phyloP scores from a whole-genome alignment of 2,797 vertebrate species.

The Malurus splendens region DNA sequence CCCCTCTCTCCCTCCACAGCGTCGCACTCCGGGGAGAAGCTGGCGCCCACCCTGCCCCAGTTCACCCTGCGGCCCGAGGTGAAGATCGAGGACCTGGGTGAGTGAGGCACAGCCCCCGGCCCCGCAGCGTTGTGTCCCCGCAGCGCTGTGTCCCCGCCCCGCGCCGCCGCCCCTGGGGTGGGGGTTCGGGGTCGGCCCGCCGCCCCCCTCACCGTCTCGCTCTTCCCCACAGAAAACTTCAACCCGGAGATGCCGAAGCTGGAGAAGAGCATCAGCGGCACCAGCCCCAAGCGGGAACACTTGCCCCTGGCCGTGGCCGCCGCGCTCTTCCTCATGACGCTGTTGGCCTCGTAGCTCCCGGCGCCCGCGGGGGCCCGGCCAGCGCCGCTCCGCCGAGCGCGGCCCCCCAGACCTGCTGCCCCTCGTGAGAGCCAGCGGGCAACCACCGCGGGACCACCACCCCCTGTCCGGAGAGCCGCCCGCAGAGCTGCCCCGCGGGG shows the following conservation, averaged over 20 bases:
- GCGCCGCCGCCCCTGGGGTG: not conserved
- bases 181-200: fast-evolving
- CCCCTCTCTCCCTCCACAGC: constrained; percentile 74
- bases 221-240: constrained; percentile 79
- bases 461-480: not conserved
- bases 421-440: not conserved
- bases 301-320: constrained; percentile 85
- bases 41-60: constrained; percentile 85
- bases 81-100: constrained; percentile 92
- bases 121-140: not conserved
- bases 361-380: not conserved
- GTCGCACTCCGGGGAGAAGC: constrained; percentile 80
- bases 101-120: constrained; percentile 60
- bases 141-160: not conserved
- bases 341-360: constrained; percentile 87
- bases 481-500: not conserved
- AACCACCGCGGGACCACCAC: not conserved
- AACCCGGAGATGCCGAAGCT: constrained; percentile 89
- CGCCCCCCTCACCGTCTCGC: not conserved
- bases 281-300: constrained; percentile 90
- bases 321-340: constrained; percentile 82
- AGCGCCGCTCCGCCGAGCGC: not conserved
- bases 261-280: constrained; percentile 95
- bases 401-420: not conserved
- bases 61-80: constrained; percentile 92